phyloP scores from a whole-genome alignment of 2,888 invertebrate genomes.

The Capitulum mitella region DNA sequence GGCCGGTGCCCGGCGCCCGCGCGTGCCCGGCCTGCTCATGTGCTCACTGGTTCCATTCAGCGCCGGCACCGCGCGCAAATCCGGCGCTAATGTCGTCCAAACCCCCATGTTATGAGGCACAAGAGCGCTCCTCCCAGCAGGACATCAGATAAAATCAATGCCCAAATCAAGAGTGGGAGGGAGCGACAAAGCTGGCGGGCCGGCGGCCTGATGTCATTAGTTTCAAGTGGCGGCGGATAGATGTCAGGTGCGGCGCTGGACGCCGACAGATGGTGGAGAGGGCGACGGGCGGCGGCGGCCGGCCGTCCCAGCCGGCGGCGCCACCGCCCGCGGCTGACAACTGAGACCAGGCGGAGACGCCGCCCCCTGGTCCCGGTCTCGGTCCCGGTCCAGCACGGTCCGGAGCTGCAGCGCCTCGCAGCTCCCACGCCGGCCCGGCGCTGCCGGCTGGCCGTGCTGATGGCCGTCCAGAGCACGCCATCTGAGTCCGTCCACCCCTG shows the following conservation, averaged over 20 bases:
- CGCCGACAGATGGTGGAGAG: conserved; percentile 14
- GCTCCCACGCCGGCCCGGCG: too few species aligned
- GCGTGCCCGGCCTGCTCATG: neutral
- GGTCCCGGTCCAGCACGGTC: too few species aligned
- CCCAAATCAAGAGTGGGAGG: neutral
- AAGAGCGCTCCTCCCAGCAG: neutral
- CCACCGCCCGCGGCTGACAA: too few species aligned
- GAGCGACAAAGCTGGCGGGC: neutral
- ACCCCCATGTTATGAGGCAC: conserved; percentile 10
- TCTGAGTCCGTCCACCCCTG: too few species aligned
- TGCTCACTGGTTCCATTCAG: neutral
- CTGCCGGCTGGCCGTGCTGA: too few species aligned
- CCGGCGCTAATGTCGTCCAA: conserved; percentile 5
- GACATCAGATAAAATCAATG: conserved; percentile 13
- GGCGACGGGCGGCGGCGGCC: too few species aligned
- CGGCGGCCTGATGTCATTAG: conserved; percentile 9
- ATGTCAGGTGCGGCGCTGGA: conserved; percentile 11
- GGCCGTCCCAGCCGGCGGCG: too few species aligned
- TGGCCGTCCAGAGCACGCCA: too few species aligned
- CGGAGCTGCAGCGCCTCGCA: too few species aligned
- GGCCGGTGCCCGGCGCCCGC: neutral
- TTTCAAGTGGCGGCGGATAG: conserved; percentile 21
- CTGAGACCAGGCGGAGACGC: too few species aligned
- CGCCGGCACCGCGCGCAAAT: neutral
- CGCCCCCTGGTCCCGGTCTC: too few species aligned